phyloP scores from a whole-genome alignment of 1,140 invertebrate genomes.

The Temnothorax longispinosus region DNA sequence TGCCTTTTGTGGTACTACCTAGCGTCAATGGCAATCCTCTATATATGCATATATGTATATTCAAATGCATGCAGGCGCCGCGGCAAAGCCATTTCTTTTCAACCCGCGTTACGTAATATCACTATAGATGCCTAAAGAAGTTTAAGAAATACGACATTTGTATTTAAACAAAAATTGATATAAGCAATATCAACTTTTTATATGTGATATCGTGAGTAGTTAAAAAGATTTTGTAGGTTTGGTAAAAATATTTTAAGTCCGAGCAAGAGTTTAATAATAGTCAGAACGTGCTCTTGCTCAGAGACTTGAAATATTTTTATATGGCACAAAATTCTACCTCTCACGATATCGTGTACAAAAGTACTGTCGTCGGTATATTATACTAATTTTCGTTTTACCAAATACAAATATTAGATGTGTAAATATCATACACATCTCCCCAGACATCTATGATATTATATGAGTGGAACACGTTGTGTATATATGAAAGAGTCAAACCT shows the following conservation, averaged over 20 bases:
- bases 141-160: constrained; percentile 20
- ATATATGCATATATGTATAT: constrained; percentile 15
- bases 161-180: neutral
- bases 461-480: neutral
- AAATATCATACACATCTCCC: neutral
- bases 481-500: neutral
- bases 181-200: neutral
- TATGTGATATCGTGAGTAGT: too few relatives aligned
- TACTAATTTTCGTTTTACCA: neutral
- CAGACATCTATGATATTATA: neutral
- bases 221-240: neutral
- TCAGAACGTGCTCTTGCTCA: neutral
- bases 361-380: neutral
- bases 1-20: constrained; percentile 45
- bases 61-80: neutral
- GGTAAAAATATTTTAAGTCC: neutral
- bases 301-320: neutral
- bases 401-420: neutral
- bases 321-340: neutral
- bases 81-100: constrained; percentile 38
- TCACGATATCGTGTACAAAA: neutral
- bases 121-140: neutral
- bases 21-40: constrained; percentile 36
- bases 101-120: neutral
- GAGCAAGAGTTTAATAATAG: neutral